Percentiles rank a stretch among this genome's conserved stretches.
Conservation (phyloP, 2,113 vertebrate species). For the Xerus inauris region DNA sequence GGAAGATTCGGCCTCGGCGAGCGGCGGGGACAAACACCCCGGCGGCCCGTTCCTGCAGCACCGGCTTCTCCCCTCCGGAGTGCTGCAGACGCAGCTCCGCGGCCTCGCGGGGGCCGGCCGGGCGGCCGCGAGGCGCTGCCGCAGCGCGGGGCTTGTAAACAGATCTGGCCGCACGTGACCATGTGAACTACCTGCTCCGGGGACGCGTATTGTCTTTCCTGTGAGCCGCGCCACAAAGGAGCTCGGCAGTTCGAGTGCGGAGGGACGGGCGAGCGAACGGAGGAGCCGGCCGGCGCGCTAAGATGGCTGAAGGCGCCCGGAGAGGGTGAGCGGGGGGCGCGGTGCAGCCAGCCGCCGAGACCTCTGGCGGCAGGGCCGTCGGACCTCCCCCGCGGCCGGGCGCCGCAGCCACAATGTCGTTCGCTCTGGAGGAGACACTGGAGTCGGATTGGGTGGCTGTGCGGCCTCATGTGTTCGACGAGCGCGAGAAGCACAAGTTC, state of each 20-base stretch:
- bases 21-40: accelerated
- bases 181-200: slow-evolving; percentile 78
- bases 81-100: background rate
- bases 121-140: slow-evolving; percentile 56
- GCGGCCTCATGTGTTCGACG: slow-evolving; percentile 94
- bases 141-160: slow-evolving; percentile 91
- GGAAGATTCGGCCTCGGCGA: background rate
- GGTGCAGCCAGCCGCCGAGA: slow-evolving; percentile 51
- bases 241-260: background rate
- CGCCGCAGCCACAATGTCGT: slow-evolving; percentile 87
- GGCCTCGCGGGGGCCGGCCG: slow-evolving; percentile 55
- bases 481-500: slow-evolving; percentile 95
- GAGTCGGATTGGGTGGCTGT: slow-evolving; percentile 98
- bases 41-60: background rate
- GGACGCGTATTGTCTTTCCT: slow-evolving; percentile 67
- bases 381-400: slow-evolving; percentile 31
- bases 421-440: slow-evolving; percentile 93
- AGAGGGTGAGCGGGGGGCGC: slow-evolving; percentile 67
- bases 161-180: slow-evolving; percentile 91
- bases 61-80: background rate
- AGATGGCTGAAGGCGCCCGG: slow-evolving; percentile 75
- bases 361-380: background rate
- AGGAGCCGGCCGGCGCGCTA: slow-evolving; percentile 65
- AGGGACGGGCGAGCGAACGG: background rate
- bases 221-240: slow-evolving; percentile 62